A percentile compares a stretch with the other conserved stretches of the same genome.
Conservation (phyloP, 1,140 invertebrate species). For the Macrobrachium nipponense region DNA sequence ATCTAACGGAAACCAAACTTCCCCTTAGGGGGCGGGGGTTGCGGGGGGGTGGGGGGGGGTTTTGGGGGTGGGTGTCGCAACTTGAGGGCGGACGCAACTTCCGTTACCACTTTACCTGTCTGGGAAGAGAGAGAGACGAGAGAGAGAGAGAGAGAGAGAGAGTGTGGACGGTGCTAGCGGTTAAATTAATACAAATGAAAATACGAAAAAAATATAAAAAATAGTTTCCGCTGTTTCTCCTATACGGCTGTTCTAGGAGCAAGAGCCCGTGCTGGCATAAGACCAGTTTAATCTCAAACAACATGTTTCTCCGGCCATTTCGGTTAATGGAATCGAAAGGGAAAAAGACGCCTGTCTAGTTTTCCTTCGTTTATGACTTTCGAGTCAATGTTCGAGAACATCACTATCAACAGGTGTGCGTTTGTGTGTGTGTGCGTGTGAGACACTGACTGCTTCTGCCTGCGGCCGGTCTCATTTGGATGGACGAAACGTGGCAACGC, state of each 20-base stretch:
- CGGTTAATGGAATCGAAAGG: not conserved
- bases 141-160: too few relatives aligned
- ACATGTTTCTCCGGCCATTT: not conserved
- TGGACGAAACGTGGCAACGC: slow-evolving; percentile 27
- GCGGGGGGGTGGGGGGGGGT: not conserved
- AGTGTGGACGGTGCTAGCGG: too few relatives aligned
- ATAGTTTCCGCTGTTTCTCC: too few relatives aligned
- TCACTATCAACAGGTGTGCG: not conserved
- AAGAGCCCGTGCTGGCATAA: too few relatives aligned
- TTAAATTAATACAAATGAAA: too few relatives aligned
- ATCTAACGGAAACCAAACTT: too few relatives aligned
- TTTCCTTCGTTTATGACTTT: not conserved
- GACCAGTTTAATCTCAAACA: too few relatives aligned
- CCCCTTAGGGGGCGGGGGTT: not conserved
- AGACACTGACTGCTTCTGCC: not conserved
- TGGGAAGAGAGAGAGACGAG: not conserved
- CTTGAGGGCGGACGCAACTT: not conserved
- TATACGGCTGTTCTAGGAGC: too few relatives aligned
- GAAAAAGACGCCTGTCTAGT: not conserved
- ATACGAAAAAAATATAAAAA: too few relatives aligned
- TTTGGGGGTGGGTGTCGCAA: not conserved
- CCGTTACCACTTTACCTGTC: not conserved
- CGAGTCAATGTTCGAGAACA: not conserved
- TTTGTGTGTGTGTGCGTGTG: not conserved
- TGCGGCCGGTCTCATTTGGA: too few relatives aligned